Base-by-base conservation (phyloP, 2,113 vertebrate genomes). In the Ochotona curzoniae region DNA sequence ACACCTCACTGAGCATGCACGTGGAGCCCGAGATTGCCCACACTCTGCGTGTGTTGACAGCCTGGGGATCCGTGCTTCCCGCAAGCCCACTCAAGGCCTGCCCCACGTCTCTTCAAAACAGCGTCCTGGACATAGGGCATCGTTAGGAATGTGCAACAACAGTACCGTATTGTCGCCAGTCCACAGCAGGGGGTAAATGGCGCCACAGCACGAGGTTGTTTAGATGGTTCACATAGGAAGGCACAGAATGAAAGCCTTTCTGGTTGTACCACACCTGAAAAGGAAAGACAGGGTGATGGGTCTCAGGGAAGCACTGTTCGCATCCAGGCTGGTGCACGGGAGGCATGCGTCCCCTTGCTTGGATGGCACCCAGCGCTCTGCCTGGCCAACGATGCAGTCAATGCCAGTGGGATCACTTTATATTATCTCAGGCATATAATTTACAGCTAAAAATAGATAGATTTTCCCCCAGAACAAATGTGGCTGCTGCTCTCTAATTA, bases 231-330 rank as follows among this genome's bases (percentile, higher is more conserved):
- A 98, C 90, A 83, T 98, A 98, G 35, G 98, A 97, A 23, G 98
- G 98, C 8, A 98, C 90, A 0, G 97, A 96, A 94, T 98, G 98
- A 70, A 98, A 98, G 57, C 85, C 94, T 86, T 98, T 98, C 89
- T 98, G 98, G n/a, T 96, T 98, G 79, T 98, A 98, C 98, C 98
- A 98, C 17, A 98, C 98, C 98, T 98, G 38, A 2, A 95, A 96
- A 7, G 91, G 28, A 97, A 69, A 97, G 70, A 28, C 1, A 18
- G 70, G 12, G 44, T 21, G 35, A 70, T 67, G 49, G 15, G 44
- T 21, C 25, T 71, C 3, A 4, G 23, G 15, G 69, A 64, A 81
- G 28, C 20, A 63, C 63, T 8, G 20, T 71, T n/a, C 17, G 26
- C 8, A 38, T 28, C 80, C 17, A 6, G n/a, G 35, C 87, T 9